A percentile compares a stretch with the other conserved stretches of the same genome.
Conservation (phyloP, 2,797 vertebrate species). For the Ispidina picta region DNA sequence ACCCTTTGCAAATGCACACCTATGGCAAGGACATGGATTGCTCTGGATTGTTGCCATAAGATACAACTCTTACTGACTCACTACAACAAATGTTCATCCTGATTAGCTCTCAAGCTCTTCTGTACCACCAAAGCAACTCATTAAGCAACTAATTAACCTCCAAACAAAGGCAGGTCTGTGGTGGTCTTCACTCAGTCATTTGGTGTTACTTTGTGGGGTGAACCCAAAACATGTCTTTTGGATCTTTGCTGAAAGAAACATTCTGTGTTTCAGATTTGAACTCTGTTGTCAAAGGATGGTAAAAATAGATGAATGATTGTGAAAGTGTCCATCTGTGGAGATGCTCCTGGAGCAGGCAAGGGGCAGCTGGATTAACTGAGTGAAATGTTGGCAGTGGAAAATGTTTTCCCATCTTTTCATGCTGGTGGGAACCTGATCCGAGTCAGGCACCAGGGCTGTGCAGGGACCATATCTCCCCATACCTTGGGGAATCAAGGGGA, state of each 20-base stretch:
- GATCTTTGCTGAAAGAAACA: background rate
- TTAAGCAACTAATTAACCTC: background rate
- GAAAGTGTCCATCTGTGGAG: background rate
- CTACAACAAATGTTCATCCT: background rate
- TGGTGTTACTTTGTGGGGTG: background rate
- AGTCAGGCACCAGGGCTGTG: background rate
- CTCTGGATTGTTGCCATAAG: background rate
- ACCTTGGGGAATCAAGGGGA: background rate
- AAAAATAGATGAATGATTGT: background rate
- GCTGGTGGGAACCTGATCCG: background rate
- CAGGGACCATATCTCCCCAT: background rate
- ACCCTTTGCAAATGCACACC: background rate
- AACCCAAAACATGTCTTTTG: accelerated
- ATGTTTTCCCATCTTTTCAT: background rate
- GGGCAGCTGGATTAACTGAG: background rate
- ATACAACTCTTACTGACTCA: background rate
- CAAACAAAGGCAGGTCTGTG: background rate
- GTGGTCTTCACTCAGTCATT: background rate
- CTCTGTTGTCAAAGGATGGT: background rate
- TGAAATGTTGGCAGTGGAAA: background rate
- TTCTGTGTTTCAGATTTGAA: background rate
- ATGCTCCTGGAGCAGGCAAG: background rate
- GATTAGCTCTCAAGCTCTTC: background rate
- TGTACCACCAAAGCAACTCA: background rate
- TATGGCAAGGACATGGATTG: background rate